Evolutionary conservation across 2,113 vertebrate genomes (phyloP).

Genomic region (Pseudonaja textilis): DNA sequence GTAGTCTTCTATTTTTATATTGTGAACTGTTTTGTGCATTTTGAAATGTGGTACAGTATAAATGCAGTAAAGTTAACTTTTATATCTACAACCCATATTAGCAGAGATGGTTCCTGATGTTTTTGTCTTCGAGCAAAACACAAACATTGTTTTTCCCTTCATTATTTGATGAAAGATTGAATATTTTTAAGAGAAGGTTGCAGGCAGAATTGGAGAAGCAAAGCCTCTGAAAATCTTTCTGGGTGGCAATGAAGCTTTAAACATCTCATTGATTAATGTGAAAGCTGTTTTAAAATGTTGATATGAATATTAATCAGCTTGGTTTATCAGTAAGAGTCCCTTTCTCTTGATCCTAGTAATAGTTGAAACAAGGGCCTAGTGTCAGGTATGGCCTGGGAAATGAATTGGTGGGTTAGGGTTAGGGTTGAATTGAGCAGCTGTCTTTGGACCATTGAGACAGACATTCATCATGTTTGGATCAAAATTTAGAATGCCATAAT

Average conservation of each 20-base stretch:
- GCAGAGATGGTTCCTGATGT: background rate
- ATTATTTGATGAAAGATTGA: background rate
- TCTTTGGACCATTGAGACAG: background rate
- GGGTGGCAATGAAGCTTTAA: background rate
- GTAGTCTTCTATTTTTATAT: background rate
- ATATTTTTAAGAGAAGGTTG: background rate
- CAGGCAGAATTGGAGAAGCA: background rate
- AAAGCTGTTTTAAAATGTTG: background rate
- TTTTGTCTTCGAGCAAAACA: background rate
- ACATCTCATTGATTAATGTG: background rate
- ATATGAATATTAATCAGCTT: background rate
- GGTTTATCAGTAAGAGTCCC: background rate
- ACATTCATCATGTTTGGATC: background rate
- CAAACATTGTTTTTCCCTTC: background rate
- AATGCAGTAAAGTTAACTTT: background rate
- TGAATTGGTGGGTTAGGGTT: too few species aligned
- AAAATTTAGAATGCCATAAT: background rate
- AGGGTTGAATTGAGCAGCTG: background rate
- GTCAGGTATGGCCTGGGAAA: background rate
- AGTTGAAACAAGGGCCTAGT: background rate
- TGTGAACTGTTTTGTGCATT: background rate
- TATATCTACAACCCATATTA: background rate
- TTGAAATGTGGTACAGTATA: background rate
- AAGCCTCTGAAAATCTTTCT: background rate
- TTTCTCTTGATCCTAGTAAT: background rate